Evolutionary conservation across 2,113 vertebrate genomes (phyloP), one percentile per base, ranked within the genome.

Genomic region (Pleuronectes platessa): DNA sequence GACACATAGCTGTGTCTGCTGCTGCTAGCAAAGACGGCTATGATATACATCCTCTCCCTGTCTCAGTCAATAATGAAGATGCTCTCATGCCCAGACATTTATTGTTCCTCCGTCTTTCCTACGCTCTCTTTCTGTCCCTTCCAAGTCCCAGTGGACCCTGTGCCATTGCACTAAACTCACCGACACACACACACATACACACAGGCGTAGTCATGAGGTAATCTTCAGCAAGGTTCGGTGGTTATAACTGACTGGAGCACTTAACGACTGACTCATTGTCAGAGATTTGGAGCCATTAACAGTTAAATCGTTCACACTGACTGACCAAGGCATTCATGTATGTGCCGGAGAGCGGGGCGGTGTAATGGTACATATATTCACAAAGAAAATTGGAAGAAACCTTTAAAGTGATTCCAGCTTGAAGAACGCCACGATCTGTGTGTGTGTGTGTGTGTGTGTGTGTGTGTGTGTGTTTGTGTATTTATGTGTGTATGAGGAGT

Each of bases 241-340:
- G 74, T 82, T 78, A 78, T 80, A 75, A 82, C 85, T 65, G 79
- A 76, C 75, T 82, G 63, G 26, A 83, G 75, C 68, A 86, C 84
- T 91, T 88, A 90, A 75, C 24, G 60, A 55, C 70, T 82, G 83
- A 81, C 60, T 92, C 82, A 86, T 78, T 69, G 55, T 84, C 51
- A 53, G 26, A 67, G 68, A 78, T 85, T 62, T 79, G 71, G 54
- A 76, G 71, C 76, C 81, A 81, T 84, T 90, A 83, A 78, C 78
- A 54, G 69, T 84, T 81, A 87, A 84, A 83, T 84, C 79, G 77
- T 82, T 79, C 56, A 70, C 81, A 71, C 74, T 9, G 12, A 74
- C 70, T 76, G 65, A 65, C 47, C 47, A 17, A 51, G 17, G 47
- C 14, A 18, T 51, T 51, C 47, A 51, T 51, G 31, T 37, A 37